Percentiles rank a stretch among this genome's conserved stretches.
phyloP scores from a whole-genome alignment of 1,140 invertebrate species.

The Drosophila sp. region DNA sequence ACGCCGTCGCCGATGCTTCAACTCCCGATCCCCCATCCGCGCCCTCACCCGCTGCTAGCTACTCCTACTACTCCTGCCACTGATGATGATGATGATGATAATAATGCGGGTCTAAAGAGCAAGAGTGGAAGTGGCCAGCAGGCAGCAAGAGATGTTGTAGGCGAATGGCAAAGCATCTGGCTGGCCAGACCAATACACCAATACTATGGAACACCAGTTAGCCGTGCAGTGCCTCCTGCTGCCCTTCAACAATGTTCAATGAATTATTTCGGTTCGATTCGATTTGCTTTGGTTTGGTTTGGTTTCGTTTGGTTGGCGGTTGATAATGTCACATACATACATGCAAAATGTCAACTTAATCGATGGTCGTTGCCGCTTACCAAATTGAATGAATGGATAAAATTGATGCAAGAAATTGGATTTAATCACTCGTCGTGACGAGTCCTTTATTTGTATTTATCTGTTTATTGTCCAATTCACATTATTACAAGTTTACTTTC shows the following conservation, averaged over 20 bases:
- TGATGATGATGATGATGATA: slow-evolving; percentile 9
- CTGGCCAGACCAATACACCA: not conserved
- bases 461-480: too few relatives aligned
- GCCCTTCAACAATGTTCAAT: slow-evolving; percentile 51
- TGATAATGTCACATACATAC: slow-evolving; percentile 58
- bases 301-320: slow-evolving; percentile 29
- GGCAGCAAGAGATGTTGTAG: not conserved
- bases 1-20: slow-evolving; percentile 46
- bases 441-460: too few relatives aligned
- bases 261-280: slow-evolving; percentile 54
- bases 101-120: slow-evolving; percentile 14
- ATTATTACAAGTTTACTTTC: too few relatives aligned
- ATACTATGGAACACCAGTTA: slow-evolving; percentile 17
- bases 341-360: slow-evolving; percentile 50
- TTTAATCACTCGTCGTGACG: not conserved
- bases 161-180: not conserved
- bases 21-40: too few relatives aligned
- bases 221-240: not conserved
- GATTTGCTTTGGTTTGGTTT: slow-evolving; percentile 13
- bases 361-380: slow-evolving; percentile 41
- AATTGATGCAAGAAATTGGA: slow-evolving; percentile 1
- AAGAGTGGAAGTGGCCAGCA: not conserved
- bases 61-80: not conserved
- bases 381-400: slow-evolving; percentile 4
- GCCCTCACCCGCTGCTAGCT: not conserved